Conservation (phyloP, 2,113 vertebrate genomes). For the Ciconia boyciana region DNA sequence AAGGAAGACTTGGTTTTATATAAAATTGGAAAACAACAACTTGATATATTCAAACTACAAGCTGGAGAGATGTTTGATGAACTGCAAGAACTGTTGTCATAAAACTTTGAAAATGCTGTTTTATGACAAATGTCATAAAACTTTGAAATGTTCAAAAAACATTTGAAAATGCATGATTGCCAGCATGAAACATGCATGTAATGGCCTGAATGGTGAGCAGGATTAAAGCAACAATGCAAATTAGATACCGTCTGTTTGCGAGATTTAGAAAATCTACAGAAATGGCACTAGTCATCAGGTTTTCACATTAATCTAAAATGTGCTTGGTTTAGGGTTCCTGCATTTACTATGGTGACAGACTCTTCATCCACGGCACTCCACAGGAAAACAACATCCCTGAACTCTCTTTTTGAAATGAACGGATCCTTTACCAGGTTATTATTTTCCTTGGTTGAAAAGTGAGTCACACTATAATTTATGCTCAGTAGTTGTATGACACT, state of each 20-base stretch:
- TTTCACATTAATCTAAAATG: neutral
- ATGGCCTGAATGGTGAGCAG: neutral
- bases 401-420: neutral
- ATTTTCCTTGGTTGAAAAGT: neutral
- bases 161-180: too few species aligned
- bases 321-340: neutral
- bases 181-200: neutral
- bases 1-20: neutral
- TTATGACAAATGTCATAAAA: too few species aligned
- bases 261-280: neutral
- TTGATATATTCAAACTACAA: neutral
- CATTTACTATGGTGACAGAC: neutral
- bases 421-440: neutral
- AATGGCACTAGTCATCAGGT: neutral
- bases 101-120: neutral
- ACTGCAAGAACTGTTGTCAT: neutral
- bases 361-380: neutral
- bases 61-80: neutral
- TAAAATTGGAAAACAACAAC: neutral
- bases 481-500: neutral
- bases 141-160: too few species aligned
- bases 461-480: neutral
- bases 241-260: neutral
- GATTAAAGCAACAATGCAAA: neutral
- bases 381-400: neutral